Evolutionary conservation across 2,113 vertebrate species (phyloP).

Genomic region (Bagarius yarrelli): DNA sequence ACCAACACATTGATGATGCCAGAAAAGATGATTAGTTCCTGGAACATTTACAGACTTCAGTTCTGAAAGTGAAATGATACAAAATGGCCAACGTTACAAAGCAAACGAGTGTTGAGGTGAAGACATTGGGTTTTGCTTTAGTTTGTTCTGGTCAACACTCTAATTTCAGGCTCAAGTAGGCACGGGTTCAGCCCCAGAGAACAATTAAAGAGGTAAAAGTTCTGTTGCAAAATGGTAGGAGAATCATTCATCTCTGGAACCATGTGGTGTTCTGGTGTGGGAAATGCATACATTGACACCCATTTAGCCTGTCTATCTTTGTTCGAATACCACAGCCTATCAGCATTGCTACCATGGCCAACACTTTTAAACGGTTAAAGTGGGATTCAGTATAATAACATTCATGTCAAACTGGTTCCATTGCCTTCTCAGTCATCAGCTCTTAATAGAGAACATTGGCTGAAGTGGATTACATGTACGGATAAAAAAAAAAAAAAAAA

Average conservation of each 20-base stretch:
- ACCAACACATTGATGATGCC: not conserved
- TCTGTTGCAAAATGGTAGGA: too few relatives aligned
- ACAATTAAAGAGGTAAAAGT: not conserved
- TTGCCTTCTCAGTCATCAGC: not conserved
- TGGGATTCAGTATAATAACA: not conserved
- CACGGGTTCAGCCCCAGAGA: not conserved
- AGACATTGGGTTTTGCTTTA: not conserved
- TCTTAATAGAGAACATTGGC: not conserved
- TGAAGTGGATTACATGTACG: too few relatives aligned
- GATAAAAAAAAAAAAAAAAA: too few relatives aligned
- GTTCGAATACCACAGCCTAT: too few relatives aligned
- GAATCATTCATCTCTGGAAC: too few relatives aligned
- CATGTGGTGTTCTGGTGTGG: too few relatives aligned
- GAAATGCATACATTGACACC: too few relatives aligned
- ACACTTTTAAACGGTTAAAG: too few relatives aligned
- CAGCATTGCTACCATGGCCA: too few relatives aligned
- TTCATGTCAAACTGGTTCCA: not conserved
- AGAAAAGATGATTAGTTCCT: not conserved
- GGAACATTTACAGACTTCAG: not conserved
- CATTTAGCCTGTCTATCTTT: too few relatives aligned
- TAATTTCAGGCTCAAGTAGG: not conserved
- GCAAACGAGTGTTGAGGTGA: not conserved
- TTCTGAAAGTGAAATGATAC: too few relatives aligned
- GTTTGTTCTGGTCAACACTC: not conserved
- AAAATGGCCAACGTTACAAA: not conserved